phyloP scores from a whole-genome alignment of 1,140 invertebrate species.

The Fopius arisanus region DNA sequence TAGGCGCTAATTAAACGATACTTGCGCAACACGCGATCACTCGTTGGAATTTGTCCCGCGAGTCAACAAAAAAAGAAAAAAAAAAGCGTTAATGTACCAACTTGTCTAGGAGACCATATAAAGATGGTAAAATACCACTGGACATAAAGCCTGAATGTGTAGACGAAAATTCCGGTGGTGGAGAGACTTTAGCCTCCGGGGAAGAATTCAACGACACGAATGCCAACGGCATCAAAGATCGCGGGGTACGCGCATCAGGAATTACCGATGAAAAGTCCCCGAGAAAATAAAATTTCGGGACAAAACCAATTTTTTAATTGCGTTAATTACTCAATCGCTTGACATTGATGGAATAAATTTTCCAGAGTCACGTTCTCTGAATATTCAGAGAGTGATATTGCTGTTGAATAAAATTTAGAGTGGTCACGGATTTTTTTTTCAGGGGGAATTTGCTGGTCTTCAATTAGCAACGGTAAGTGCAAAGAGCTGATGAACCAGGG shows the following conservation, averaged over 20 bases:
- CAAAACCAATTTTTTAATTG: background rate
- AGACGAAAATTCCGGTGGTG: slow-evolving; percentile 29
- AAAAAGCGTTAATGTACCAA: background rate
- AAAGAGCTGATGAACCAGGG: slow-evolving; percentile 74
- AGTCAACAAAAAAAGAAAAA: background rate
- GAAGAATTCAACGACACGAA: slow-evolving; percentile 38
- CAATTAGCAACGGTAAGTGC: slow-evolving; percentile 75
- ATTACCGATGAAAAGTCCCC: slow-evolving; percentile 23
- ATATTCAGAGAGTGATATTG: too few relatives aligned
- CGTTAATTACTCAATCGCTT: background rate
- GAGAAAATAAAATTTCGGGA: background rate
- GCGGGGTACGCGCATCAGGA: slow-evolving; percentile 20
- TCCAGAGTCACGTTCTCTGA: too few relatives aligned
- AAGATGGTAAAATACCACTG: background rate
- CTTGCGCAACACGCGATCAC: background rate
- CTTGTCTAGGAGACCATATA: background rate
- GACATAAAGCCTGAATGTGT: background rate
- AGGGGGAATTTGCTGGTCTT: slow-evolving; percentile 83
- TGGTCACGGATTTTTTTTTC: too few relatives aligned
- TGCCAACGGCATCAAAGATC: slow-evolving; percentile 28
- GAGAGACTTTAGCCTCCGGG: slow-evolving; percentile 31
- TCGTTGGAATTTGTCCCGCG: background rate
- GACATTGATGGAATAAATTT: background rate
- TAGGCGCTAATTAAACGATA: slow-evolving; percentile 12
- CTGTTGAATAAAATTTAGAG: too few relatives aligned